These are phyloP conservation scores for Caenorhabditis zanzibari DNA, from an alignment of 2,888 invertebrate genomes.

Conservation along the genomic window DNA sequence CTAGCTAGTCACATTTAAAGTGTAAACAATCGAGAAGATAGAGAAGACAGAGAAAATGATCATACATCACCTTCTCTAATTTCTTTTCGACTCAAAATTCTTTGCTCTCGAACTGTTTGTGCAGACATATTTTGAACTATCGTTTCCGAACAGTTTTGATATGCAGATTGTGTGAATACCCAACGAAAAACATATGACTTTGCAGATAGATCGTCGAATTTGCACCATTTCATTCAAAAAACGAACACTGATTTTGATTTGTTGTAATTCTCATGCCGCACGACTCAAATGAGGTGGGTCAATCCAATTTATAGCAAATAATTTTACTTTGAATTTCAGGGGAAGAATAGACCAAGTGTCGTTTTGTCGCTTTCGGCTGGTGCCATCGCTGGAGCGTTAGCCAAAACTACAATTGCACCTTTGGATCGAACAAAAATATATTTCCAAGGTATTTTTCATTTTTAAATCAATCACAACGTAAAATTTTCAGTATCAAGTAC, in stretches of 20 bases:
- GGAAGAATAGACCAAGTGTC: slow-evolving; percentile 74
- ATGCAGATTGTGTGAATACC: slow-evolving; percentile 30
- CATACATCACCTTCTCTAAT: slow-evolving; percentile 29
- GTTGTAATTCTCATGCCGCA: slow-evolving; percentile 39
- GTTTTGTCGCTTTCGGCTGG: slow-evolving; percentile 92
- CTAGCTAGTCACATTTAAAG: slow-evolving; percentile 57
- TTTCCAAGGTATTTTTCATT: slow-evolving; percentile 88
- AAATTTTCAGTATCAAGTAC: slow-evolving; percentile 83
- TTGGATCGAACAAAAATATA: slow-evolving; percentile 98
- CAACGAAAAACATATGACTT: not conserved
- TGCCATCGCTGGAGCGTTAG: slow-evolving; percentile 93
- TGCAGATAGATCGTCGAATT: slow-evolving; percentile 23
- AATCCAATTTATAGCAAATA: not conserved
- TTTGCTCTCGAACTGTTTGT: slow-evolving; percentile 9
- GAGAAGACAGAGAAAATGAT: slow-evolving; percentile 49
- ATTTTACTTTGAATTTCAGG: slow-evolving; percentile 32
- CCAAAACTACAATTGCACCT: slow-evolving; percentile 97
- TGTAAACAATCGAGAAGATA: slow-evolving; percentile 45
- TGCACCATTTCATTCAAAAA: slow-evolving; percentile 14
- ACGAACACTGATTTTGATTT: slow-evolving; percentile 4
- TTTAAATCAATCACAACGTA: not conserved
- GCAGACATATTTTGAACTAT: slow-evolving; percentile 17
- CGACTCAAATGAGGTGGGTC: slow-evolving; percentile 43
- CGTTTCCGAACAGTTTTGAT: slow-evolving; percentile 18
- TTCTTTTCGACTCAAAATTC: slow-evolving; percentile 8